Conservation (phyloP, 1,140 invertebrate genomes). For the Drosophila trapezifrons region DNA sequence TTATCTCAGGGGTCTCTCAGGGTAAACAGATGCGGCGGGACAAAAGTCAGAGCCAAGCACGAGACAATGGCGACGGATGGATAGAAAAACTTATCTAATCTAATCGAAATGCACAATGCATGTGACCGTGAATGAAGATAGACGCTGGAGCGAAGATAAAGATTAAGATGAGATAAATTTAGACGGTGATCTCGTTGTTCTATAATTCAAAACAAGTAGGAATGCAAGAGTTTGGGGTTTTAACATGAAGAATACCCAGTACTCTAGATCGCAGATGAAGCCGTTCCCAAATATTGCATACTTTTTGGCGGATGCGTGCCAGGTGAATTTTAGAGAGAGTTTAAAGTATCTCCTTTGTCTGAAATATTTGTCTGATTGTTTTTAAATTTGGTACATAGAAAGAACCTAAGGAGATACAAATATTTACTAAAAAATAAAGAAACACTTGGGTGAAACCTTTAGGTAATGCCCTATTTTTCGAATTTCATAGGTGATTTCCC, state of each 20-base stretch:
- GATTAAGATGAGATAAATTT: constrained; percentile 44
- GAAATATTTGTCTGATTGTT: neutral
- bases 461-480: neutral
- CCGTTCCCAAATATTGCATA: neutral
- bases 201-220: constrained; percentile 19
- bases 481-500: too few relatives aligned
- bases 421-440: neutral
- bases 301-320: neutral
- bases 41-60: constrained; percentile 37
- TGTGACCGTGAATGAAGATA: constrained; percentile 36
- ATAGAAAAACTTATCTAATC: constrained; percentile 55
- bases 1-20: constrained; percentile 10
- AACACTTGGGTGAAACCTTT: neutral
- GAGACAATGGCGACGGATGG: constrained; percentile 25
- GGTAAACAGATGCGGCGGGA: constrained; percentile 30
- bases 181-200: constrained; percentile 37
- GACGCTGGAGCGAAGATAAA: constrained; percentile 15
- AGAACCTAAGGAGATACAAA: neutral
- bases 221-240: neutral
- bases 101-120: constrained; percentile 48
- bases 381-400: too few relatives aligned
- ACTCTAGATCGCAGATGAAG: too few relatives aligned
- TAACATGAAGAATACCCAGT: neutral
- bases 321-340: neutral
- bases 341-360: neutral